Evolutionary conservation across 2,797 vertebrate genomes (phyloP).

Genomic region (Pachyuromys duprasi): DNA sequence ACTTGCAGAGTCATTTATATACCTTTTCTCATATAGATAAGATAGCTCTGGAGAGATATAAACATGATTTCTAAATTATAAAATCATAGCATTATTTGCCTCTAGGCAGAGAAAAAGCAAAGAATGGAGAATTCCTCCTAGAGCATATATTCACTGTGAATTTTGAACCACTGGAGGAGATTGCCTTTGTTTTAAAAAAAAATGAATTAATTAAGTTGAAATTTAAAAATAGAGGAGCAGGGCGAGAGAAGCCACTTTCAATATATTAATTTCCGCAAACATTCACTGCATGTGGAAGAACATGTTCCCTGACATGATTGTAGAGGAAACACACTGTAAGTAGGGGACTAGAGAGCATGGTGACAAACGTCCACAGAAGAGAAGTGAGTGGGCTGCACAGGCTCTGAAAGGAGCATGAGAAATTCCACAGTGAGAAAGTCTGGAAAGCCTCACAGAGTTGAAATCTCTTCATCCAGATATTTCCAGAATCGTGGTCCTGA

Average conservation of each 20-base stretch:
- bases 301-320: background rate
- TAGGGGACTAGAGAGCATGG: background rate
- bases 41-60: constrained; percentile 40
- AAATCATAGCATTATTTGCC: constrained; percentile 34
- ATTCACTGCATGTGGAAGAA: constrained; percentile 14
- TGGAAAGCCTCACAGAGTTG: background rate
- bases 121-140: constrained; percentile 59
- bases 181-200: constrained; percentile 59
- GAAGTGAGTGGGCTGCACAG: background rate
- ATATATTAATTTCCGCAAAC: constrained; percentile 55
- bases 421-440: background rate
- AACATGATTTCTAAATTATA: constrained; percentile 48
- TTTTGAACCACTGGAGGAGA: constrained; percentile 56
- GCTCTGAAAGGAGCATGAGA: background rate
- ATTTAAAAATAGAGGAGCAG: constrained; percentile 70
- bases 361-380: background rate
- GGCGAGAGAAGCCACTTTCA: constrained; percentile 48
- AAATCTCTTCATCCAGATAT: background rate
- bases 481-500: background rate
- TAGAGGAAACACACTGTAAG: background rate
- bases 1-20: background rate
- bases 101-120: constrained; percentile 55
- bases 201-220: constrained; percentile 77
- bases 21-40: background rate
- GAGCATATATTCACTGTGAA: constrained; percentile 33